phyloP scores from a whole-genome alignment of 2,113 vertebrate genomes.

The Coptodon rendalli region DNA sequence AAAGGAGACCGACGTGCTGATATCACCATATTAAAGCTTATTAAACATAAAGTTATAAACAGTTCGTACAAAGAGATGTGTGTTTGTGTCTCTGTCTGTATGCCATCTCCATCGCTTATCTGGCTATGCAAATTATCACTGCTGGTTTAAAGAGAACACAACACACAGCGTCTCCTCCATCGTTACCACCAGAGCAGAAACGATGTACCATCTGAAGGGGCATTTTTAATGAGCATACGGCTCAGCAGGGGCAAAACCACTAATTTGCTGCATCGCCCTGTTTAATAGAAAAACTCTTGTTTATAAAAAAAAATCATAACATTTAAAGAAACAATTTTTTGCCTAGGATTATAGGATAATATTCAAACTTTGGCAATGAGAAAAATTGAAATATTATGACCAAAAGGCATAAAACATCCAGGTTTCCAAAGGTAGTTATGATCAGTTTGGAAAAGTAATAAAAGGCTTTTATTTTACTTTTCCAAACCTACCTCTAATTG shows the following conservation, averaged over 20 bases:
- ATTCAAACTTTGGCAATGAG: neutral
- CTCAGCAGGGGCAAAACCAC: neutral
- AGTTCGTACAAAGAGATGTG: neutral
- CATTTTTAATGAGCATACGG: neutral
- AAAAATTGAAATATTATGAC: neutral
- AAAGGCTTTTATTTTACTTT: neutral
- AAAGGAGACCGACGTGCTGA: neutral
- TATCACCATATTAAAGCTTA: neutral
- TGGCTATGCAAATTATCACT: constrained; percentile 3
- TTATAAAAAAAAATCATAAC: neutral
- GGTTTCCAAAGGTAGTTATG: neutral
- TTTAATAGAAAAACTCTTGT: neutral
- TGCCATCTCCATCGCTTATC: neutral
- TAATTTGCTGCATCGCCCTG: neutral
- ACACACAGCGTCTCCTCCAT: neutral
- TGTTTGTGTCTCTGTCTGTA: neutral
- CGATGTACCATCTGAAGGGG: neutral
- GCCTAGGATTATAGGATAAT: neutral
- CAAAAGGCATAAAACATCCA: neutral
- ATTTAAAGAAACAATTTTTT: neutral
- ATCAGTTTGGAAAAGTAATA: neutral
- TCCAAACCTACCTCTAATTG: neutral
- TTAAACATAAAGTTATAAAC: neutral
- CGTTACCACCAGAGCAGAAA: neutral
- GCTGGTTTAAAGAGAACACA: neutral